Evolutionary conservation across 1,140 invertebrate species (phyloP).

Genomic region (Drosophila repletoides): DNA sequence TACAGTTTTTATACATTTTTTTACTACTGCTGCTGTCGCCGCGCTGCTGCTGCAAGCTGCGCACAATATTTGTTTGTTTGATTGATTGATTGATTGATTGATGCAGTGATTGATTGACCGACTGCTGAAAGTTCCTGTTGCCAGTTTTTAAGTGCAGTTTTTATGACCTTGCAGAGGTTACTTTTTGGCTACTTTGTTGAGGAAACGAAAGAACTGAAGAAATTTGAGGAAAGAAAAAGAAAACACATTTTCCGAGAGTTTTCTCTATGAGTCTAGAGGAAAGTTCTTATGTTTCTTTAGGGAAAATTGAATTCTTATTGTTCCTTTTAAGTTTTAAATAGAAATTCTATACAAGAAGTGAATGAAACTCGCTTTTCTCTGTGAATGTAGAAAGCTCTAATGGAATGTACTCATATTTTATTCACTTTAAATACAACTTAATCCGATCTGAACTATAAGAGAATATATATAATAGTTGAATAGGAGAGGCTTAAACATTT

Average conservation of each 20-base stretch:
- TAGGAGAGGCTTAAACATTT: background rate
- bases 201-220: background rate
- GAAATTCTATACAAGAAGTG: no score
- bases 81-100: slow-evolving; percentile 20
- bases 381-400: no score
- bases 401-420: no score
- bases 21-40: slow-evolving; percentile 28
- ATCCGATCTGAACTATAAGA: no score
- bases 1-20: slow-evolving; percentile 60
- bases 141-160: slow-evolving; percentile 43
- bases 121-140: slow-evolving; percentile 7
- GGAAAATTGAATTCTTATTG: no score
- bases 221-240: background rate
- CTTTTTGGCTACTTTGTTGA: slow-evolving; percentile 7
- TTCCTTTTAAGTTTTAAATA: no score
- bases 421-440: no score
- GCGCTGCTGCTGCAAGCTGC: slow-evolving; percentile 39
- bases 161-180: slow-evolving; percentile 20
- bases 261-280: no score
- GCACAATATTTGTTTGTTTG: slow-evolving; percentile 15
- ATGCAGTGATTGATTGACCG: slow-evolving; percentile 24
- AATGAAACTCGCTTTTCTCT: no score
- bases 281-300: no score
- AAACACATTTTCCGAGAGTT: no score
- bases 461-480: no score